phyloP scores from a whole-genome alignment of 92 coral and sea anemone genomes.

The Actinostola sp. region DNA sequence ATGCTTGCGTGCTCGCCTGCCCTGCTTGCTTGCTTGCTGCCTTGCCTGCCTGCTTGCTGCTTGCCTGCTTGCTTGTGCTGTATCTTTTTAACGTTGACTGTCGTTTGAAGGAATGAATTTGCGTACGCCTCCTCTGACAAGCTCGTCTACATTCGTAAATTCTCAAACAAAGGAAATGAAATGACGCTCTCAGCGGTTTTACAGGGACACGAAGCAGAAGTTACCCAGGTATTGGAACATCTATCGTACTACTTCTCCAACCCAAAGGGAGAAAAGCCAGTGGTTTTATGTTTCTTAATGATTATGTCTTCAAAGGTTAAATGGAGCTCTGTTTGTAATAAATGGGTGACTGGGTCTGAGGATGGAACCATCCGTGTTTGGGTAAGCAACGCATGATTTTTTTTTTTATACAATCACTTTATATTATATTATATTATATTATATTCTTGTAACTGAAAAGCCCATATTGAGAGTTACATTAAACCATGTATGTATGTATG shows the following conservation, averaged over 20 bases:
- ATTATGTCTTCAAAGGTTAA: constrained; percentile 63
- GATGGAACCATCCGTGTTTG: constrained; percentile 95
- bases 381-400: constrained; percentile 52
- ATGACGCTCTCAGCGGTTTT: constrained; percentile 91
- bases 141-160: constrained; percentile 94
- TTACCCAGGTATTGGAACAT: constrained; percentile 73
- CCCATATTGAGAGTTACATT: too few species aligned
- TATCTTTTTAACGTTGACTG: too few species aligned
- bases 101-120: constrained; percentile 78
- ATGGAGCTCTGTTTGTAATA: constrained; percentile 82
- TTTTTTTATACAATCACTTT: too few species aligned
- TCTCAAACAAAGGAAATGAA: constrained; percentile 88
- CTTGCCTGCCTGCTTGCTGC: too few species aligned
- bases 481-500: too few species aligned
- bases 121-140: constrained; percentile 97
- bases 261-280: too few species aligned
- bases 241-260: not conserved
- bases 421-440: too few species aligned
- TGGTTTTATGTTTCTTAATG: too few species aligned
- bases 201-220: constrained; percentile 99
- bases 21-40: too few species aligned
- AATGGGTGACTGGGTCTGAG: constrained; percentile 99
- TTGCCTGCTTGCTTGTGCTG: too few species aligned
- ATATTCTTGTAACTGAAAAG: too few species aligned
- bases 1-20: too few species aligned